Base-by-base conservation (phyloP, 1,140 invertebrate species). In the Dinoponera quadriceps region DNA sequence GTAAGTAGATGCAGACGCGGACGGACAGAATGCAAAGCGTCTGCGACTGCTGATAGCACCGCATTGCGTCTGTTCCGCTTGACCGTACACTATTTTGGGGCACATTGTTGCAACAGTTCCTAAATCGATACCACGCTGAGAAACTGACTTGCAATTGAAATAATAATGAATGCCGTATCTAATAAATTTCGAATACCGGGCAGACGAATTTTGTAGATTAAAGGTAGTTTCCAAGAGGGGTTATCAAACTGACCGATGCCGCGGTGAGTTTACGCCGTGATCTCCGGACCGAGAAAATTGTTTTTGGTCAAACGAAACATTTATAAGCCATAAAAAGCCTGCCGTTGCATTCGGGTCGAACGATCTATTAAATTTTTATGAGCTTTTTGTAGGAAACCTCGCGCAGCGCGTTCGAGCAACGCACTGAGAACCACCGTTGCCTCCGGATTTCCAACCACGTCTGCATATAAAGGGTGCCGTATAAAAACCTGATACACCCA, bases 361-460 rank as follows among this genome's bases (percentile, higher is more conserved):
- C 82, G 87, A 91, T 92, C 90, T 91, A 92, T 92, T 91, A 91
- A 92, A 91, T 82, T 91, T 92, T 90, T 90, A 92, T 88, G 87
- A 91, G 85, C 82, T 78, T 82, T 88, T 85, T 83, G 81, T 87
- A 72, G 66, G 63, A 80, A 89, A 85, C 78, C 65, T 77, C 14
- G 29, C 14, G 29, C 59, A 62, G 18, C 20, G 54, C n/a, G 65
- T 77, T 55, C 44, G 66, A 60, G 48, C 44, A 49, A 55, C 22
- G 22, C 66, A 54, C 25, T 48, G 44, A 72, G 62, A 60, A 44
- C 44, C 25, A 16, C 38, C 83, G 75, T 73, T 83, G 71, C 44
- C 16, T 63, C 16, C 38, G 33, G 66, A 71, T 71, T 80, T 59
- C 9, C 54, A 80, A n/a, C 49, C 18, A 55, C 75, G 48, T 54